Base-by-base conservation (phyloP, 2,113 vertebrate species). In the Megalops atlanticus region DNA sequence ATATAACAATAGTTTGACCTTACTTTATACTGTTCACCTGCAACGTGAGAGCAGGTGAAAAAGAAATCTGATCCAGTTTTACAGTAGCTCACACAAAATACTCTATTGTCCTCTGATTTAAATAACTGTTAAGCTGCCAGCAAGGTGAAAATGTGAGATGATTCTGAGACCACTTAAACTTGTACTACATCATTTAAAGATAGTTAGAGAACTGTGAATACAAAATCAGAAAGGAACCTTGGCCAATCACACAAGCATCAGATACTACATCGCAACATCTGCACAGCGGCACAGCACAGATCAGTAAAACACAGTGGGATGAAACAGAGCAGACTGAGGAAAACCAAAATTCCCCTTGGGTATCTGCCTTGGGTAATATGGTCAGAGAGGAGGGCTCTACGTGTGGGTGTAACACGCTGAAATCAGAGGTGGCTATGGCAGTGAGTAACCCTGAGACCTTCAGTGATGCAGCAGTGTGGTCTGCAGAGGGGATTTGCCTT, bases 311-410 rank as follows among this genome's bases (percentile, higher is more conserved):
- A 64, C 31, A 64, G 58, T 31, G 31, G 18, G 47, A 27, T 74
- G 69, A 80, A 80, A 73, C 70, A 77, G 41, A 39, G 33, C 31
- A 36, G 36, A 40, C 76, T 12, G 4, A 11, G 52, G 52, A 41
- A 38, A 78, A 68, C 33, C 64, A 68, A 78, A 12, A 33, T 39
- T 39, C 47, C 36, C 21, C 33, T n/a, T 10, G 10, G 36, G 64
- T 4, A 27, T 24, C 35, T 39, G 16, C 6, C 11, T 24, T 18
- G n/a, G 18, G 40, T n/a, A 78, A 68, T 64, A 8, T 24, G 45
- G 76, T 40, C 52, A 8, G 54, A 58, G 52, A 8, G 24, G 5
- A n/a, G 52, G 24, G 49, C 21, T 1, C n/a, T 58, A 24, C 8
- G n/a, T 18, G n/a, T n/a, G 21, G 16, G 52, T 18, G 18, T 11